Evolutionary conservation across 2,113 vertebrate species (phyloP), one percentile per base, ranked within the genome.

Genomic region (Leptobrachium leishanense): DNA sequence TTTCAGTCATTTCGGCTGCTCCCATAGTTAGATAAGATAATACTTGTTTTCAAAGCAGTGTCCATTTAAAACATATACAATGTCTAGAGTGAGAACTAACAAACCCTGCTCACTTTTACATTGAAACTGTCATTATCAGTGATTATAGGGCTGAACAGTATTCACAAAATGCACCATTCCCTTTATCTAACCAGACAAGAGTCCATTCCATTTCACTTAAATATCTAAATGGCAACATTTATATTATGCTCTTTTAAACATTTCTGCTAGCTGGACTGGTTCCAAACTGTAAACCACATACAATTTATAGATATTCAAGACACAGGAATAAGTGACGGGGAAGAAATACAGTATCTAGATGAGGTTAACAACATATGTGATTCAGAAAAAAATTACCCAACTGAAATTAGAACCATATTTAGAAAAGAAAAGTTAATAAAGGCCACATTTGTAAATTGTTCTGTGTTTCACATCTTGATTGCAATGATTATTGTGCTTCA

Each of bases 321-420:
- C 6, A 54, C 6, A 8, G 50, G 50, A 11, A 54, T 6, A 54
- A 54, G 12, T 54, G 50, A 54, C 50, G 13, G 55, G 13, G 3
- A 59, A 59, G 11, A 59, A 3, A 15, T 59, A 59, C 13, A 15
- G 11, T 59, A 59, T 59, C 13, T 59, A 59, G 13, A 59, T 59
- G 10, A 59, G 55, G 55, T 59, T 12, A 59, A 59, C 55, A 59
- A 59, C 11, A 59, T 59, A 59, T 59, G 11, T 12, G 55, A 59
- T 59, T 3, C 55, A 59, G 55, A 59, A 59, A 59, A 31, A 59
- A 59, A 10, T 59, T 8, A 59, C 55, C 55, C 55, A 4, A 59
- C 55, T 59, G 9, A 59, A 59, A 59, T 59, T 59, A 59, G 13
- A 59, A 59, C 55, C 55, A 59, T 59, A 59, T 59, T 59, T 59